phyloP scores from a whole-genome alignment of 2,888 invertebrate species.

The Yponomeuta evonymella region DNA sequence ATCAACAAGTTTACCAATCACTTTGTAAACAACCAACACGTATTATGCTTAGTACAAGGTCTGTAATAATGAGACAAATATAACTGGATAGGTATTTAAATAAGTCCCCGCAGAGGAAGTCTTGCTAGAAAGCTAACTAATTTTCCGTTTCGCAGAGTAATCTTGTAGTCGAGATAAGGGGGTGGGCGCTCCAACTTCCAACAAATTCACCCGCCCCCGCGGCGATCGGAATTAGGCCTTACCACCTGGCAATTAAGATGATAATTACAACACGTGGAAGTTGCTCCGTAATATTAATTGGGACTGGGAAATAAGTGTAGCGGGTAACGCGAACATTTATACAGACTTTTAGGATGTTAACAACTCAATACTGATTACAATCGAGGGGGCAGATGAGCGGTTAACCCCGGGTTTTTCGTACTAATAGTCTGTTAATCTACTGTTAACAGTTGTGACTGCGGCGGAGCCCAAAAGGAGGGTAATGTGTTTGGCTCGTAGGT shows the following conservation, averaged over 20 bases:
- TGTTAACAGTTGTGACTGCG: no score
- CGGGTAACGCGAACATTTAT: background rate
- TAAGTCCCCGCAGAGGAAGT: conserved; percentile 1
- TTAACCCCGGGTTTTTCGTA: no score
- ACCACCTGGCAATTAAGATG: background rate
- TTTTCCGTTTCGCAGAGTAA: conserved; percentile 25
- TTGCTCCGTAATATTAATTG: conserved; percentile 5
- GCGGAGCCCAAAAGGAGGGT: no score
- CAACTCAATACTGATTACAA: background rate
- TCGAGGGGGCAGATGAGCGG: no score
- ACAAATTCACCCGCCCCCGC: background rate
- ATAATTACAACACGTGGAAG: background rate
- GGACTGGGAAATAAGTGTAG: background rate
- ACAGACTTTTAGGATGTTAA: conserved; percentile 4
- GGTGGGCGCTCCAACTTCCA: conserved; percentile 1
- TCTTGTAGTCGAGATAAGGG: conserved; percentile 15
- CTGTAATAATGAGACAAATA: no score
- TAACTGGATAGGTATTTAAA: conserved; percentile 3
- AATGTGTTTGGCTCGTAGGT: no score
- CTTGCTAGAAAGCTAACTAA: conserved; percentile 23
- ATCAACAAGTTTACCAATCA: background rate
- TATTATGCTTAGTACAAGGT: no score
- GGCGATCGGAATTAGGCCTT: conserved; percentile 2
- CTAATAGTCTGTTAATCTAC: no score
- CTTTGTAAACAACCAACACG: no score